Evolutionary conservation across 2,888 invertebrate species (phyloP).

Genomic region (Chrysolina oricalcia): DNA sequence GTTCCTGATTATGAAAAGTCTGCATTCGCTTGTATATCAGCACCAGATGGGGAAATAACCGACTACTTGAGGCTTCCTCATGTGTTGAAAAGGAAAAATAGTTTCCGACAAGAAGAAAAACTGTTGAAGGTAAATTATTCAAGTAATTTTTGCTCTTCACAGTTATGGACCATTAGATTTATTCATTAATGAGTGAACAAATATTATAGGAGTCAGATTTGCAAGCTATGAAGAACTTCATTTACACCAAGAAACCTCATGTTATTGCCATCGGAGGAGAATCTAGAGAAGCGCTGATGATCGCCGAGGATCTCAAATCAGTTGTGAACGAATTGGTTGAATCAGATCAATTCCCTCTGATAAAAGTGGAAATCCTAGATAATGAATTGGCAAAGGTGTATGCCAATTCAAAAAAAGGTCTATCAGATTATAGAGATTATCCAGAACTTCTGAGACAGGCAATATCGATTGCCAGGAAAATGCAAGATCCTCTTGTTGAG

Average conservation of each 20-base stretch:
- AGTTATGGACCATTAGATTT: no score
- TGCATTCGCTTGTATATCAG: constrained; percentile 90
- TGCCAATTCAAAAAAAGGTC: constrained; percentile 90
- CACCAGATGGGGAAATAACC: constrained; percentile 92
- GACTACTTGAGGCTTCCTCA: constrained; percentile 93
- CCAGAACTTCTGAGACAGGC: constrained; percentile 93
- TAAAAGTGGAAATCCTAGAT: constrained; percentile 93
- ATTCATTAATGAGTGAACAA: background rate
- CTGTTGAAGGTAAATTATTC: constrained; percentile 72
- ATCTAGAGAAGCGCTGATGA: constrained; percentile 88
- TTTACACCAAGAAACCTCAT: constrained; percentile 93
- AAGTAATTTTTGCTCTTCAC: no score
- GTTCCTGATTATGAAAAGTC: constrained; percentile 88
- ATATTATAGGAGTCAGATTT: constrained; percentile 77
- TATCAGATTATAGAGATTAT: constrained; percentile 92
- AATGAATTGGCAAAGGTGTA: constrained; percentile 95
- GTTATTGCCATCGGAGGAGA: constrained; percentile 88
- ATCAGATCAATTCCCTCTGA: constrained; percentile 89
- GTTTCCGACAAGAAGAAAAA: constrained; percentile 81
- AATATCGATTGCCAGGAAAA: constrained; percentile 90
- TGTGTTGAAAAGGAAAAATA: constrained; percentile 86
- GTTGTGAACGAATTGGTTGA: constrained; percentile 84
- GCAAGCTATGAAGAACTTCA: constrained; percentile 83
- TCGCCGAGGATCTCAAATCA: constrained; percentile 85
- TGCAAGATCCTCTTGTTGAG: constrained; percentile 97